Conservation (phyloP, 2,888 invertebrate genomes). For the Diaprepes abbreviatus region DNA sequence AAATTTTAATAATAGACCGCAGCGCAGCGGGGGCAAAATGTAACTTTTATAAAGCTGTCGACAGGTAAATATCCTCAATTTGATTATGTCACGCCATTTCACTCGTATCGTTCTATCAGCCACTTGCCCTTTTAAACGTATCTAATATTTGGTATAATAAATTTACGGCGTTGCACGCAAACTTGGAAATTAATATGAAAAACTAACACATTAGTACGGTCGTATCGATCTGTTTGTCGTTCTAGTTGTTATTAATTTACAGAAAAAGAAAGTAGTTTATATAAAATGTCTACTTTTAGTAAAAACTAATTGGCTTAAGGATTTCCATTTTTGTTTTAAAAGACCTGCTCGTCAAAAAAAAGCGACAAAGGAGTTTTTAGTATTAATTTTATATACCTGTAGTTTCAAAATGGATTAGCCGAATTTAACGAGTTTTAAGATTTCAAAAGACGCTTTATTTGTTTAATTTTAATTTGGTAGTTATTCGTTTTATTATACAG, state of each 20-base stretch:
- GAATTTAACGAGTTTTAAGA: too few species aligned
- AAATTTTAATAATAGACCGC: slow-evolving; percentile 34
- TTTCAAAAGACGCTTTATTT: too few species aligned
- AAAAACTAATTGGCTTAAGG: too few species aligned
- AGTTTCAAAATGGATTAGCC: too few species aligned
- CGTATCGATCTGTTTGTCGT: slow-evolving; percentile 12
- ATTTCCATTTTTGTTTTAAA: too few species aligned
- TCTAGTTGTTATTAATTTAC: not conserved
- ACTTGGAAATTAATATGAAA: slow-evolving; percentile 41
- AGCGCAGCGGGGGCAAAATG: slow-evolving; percentile 13
- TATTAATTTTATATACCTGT: too few species aligned
- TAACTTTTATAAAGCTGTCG: slow-evolving; percentile 59
- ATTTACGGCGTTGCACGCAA: slow-evolving; percentile 40
- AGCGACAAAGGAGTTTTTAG: too few species aligned
- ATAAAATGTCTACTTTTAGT: too few species aligned
- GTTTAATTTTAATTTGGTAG: too few species aligned
- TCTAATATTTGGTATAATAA: slow-evolving; percentile 51
- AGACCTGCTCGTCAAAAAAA: too few species aligned
- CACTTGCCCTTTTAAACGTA: slow-evolving; percentile 61
- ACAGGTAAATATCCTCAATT: slow-evolving; percentile 62
- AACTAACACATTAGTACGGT: slow-evolving; percentile 41
- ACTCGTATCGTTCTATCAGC: slow-evolving; percentile 58
- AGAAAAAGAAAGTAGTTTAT: too few species aligned
- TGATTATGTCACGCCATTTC: slow-evolving; percentile 59
- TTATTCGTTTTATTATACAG: too few species aligned